A percentile compares a stretch with the other conserved stretches of the same genome.
phyloP scores from a whole-genome alignment of 1,140 invertebrate species.

The Drosophila guanche region DNA sequence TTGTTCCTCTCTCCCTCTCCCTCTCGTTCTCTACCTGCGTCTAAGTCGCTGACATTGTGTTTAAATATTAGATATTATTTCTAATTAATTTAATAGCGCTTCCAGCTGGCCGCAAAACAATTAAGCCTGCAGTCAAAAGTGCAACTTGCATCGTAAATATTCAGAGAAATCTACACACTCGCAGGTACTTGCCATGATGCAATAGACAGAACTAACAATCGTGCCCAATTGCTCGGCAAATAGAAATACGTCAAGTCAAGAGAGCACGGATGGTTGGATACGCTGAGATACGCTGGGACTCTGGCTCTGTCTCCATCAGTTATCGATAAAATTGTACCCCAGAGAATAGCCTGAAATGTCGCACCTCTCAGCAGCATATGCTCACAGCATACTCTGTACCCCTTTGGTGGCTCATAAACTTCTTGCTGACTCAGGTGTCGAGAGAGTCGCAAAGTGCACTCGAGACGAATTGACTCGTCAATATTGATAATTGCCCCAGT shows the following conservation, averaged over 20 bases:
- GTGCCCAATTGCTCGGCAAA: slow-evolving; percentile 6
- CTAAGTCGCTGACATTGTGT: not conserved
- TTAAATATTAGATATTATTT: not conserved
- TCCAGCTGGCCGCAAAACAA: not conserved
- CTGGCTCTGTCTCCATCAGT: too few relatives aligned
- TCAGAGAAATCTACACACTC: not conserved
- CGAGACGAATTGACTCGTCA: slow-evolving; percentile 35
- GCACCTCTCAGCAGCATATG: too few relatives aligned
- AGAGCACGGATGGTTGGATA: not conserved
- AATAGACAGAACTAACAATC: too few relatives aligned
- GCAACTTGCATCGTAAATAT: slow-evolving; percentile 28
- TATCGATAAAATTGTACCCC: too few relatives aligned
- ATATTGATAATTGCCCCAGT: slow-evolving; percentile 46
- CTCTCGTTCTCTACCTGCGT: slow-evolving; percentile 42
- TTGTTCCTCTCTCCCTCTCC: slow-evolving; percentile 20
- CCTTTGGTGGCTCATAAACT: slow-evolving; percentile 4
- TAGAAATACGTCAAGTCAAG: not conserved
- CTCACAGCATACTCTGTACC: slow-evolving; percentile 3
- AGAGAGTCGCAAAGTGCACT: slow-evolving; percentile 65
- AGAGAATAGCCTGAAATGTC: too few relatives aligned
- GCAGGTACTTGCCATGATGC: too few relatives aligned
- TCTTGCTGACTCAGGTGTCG: slow-evolving; percentile 69
- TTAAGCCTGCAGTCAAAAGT: slow-evolving; percentile 1
- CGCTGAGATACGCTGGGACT: too few relatives aligned
- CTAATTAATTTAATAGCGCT: slow-evolving; percentile 32